Evolutionary conservation across 2,888 invertebrate genomes (phyloP).

Genomic region (Empis stercorea): DNA sequence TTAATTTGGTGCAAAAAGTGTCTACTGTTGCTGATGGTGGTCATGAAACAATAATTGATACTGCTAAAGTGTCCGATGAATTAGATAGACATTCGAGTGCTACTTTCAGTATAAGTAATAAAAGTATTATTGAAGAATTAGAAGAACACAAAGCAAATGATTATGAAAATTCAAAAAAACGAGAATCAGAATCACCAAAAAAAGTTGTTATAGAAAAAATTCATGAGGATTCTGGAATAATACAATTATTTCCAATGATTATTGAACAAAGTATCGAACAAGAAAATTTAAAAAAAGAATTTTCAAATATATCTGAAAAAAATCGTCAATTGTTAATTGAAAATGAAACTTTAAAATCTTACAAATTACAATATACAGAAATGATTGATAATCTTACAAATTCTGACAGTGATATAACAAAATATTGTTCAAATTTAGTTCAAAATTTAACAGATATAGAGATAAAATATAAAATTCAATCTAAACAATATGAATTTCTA

Average conservation of each 20-base stretch:
- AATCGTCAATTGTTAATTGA: conserved; percentile 18
- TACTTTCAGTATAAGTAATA: too few species aligned
- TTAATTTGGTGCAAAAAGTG: conserved; percentile 13
- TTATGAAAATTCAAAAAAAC: not conserved
- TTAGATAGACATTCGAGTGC: conserved; percentile 7
- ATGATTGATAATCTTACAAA: conserved; percentile 16
- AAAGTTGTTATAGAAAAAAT: not conserved
- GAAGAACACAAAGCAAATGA: not conserved
- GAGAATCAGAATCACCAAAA: not conserved
- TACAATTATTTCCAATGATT: conserved; percentile 20
- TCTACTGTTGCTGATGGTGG: not conserved
- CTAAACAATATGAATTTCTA: conserved; percentile 24
- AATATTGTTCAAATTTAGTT: conserved; percentile 20
- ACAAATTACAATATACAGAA: conserved; percentile 15
- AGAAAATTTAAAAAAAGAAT: conserved; percentile 12
- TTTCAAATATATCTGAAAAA: conserved; percentile 13
- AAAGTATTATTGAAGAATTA: not conserved
- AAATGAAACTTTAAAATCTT: conserved; percentile 25
- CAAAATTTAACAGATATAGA: conserved; percentile 21
- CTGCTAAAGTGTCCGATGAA: conserved; percentile 23
- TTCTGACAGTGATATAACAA: conserved; percentile 22
- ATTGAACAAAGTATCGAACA: conserved; percentile 14
- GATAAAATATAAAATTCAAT: conserved; percentile 19
- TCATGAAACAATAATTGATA: conserved; percentile 22
- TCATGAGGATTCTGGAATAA: not conserved